Base-by-base conservation (phyloP, 1,140 invertebrate species). In the Goniozus legneri region DNA sequence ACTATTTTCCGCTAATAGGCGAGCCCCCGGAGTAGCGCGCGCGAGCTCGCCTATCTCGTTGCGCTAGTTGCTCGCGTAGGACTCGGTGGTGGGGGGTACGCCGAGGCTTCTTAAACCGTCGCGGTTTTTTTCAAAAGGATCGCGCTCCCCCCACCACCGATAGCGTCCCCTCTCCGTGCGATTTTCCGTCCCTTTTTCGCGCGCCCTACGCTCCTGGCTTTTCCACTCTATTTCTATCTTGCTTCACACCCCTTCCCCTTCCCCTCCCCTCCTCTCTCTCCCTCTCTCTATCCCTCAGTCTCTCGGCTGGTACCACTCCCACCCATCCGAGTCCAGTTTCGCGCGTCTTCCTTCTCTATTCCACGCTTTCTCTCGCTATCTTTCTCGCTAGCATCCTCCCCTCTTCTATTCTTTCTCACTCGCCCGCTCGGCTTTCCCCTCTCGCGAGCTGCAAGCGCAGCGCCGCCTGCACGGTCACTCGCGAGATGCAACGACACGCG, bases 91-190 rank as follows among this genome's bases (percentile, higher is more conserved):
- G 68, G 73, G 71, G 73, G 66, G 60, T 57, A 60, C 47, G 45
- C 65, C 65, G 54, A 54, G 64, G 63, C 67, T 71, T 73, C 71
- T 75, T 75, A 74, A 73, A 75, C 71, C 67, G 69, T 73, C 59
- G 64, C 65, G 67, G 59, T 73, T 75, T 75, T n/a, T 75, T 75
- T 75, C 69, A 71, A 75, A 75, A 73, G 58, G 54, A 37, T 50
- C 64, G 54, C 51, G 56, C 44, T 50, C 42, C 45, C 65, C 70
- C 71, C 58, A 59, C 64, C n/a, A 15, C 2, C 39, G 3, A 13
- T 15, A 41, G 8, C 31, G 35, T 53, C 54, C 21, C 34, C 34
- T 34, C 40, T 34, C 24, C 27, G 24, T 27, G 4, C 24, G 4
- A 27, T 10, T 27, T n/a, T 10, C 4, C 10, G 24, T 27, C 4